Percentiles rank a stretch among this genome's conserved stretches.
Conservation (phyloP, 2,888 invertebrate genomes). For the Seira sanloemensis region DNA sequence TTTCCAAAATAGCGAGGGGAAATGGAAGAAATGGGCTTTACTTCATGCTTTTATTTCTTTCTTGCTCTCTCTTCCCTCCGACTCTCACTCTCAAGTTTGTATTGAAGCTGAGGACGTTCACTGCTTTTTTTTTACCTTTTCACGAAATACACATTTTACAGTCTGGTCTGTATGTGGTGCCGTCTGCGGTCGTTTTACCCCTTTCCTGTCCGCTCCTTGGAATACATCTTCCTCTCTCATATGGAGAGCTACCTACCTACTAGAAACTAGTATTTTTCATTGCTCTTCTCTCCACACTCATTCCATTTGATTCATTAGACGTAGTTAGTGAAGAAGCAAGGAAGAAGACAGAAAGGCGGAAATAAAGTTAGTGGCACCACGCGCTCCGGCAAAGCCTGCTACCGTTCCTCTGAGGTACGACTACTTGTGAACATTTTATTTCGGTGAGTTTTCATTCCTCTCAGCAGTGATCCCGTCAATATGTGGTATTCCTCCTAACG, state of each 20-base stretch:
- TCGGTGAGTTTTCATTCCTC: neutral
- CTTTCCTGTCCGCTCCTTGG: slow-evolving; percentile 25
- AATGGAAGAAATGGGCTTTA: slow-evolving; percentile 17
- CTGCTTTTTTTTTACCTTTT: neutral
- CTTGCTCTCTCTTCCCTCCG: neutral
- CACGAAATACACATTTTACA: neutral
- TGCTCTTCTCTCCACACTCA: neutral
- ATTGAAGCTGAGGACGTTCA: neutral
- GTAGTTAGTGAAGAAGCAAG: neutral
- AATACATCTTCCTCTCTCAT: neutral
- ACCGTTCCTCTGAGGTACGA: neutral
- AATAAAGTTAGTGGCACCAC: neutral
- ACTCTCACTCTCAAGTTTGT: neutral
- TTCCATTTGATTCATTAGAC: slow-evolving; percentile 37
- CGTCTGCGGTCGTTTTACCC: slow-evolving; percentile 9
- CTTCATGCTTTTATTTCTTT: neutral
- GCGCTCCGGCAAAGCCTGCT: neutral
- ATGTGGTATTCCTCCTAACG: neutral
- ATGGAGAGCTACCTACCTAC: too few relatives aligned
- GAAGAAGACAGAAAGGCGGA: slow-evolving; percentile 8
- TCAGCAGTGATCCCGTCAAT: slow-evolving; percentile 6
- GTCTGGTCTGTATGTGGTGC: neutral
- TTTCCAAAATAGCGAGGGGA: slow-evolving; percentile 17
- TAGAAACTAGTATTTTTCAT: neutral
- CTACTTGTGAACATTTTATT: slow-evolving; percentile 1